A percentile compares a stretch with the other conserved stretches of the same genome.
phyloP scores from a whole-genome alignment of 53 echinoderm and acorn worm genomes.

The Holothuria scabra region DNA sequence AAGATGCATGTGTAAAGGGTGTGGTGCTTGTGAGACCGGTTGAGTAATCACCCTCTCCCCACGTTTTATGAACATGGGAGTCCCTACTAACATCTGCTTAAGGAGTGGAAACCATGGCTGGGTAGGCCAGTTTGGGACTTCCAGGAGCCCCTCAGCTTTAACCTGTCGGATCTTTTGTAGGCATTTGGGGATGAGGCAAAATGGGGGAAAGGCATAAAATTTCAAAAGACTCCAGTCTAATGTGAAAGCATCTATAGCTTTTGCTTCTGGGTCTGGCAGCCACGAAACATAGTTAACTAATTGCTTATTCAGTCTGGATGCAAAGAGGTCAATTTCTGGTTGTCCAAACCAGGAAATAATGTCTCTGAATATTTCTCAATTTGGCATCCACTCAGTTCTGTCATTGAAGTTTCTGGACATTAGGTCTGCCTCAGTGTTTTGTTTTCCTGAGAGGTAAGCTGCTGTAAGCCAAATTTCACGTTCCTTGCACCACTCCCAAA shows the following conservation, averaged over 20 bases:
- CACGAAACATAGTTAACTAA: neutral
- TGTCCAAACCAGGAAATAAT: neutral
- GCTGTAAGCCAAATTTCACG: neutral
- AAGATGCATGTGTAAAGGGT: neutral
- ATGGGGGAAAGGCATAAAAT: conserved; percentile 50
- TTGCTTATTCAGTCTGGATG: conserved; percentile 37
- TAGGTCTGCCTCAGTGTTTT: conserved; percentile 24
- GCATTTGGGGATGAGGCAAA: conserved; percentile 9
- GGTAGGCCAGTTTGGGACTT: conserved; percentile 40
- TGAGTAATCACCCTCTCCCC: neutral
- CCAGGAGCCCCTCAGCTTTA: conserved; percentile 10
- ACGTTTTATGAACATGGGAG: neutral
- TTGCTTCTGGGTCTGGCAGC: conserved; percentile 13
- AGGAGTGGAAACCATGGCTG: conserved; percentile 33
- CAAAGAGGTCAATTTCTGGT: conserved; percentile 21
- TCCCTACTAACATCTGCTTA: neutral
- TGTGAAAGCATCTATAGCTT: conserved; percentile 25
- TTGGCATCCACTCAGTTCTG: conserved; percentile 45
- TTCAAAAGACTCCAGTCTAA: neutral
- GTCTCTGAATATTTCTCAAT: neutral
- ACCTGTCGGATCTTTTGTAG: neutral
- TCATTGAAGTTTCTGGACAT: conserved; percentile 28
- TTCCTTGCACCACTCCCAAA: too few species aligned
- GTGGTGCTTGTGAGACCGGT: neutral
- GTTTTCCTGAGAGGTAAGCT: conserved; percentile 2